A percentile compares a stretch with the other conserved stretches of the same genome.
These are phyloP conservation scores for Xiphias gladius DNA, from an alignment of 2,113 vertebrate genomes.

Conservation along the genomic window DNA sequence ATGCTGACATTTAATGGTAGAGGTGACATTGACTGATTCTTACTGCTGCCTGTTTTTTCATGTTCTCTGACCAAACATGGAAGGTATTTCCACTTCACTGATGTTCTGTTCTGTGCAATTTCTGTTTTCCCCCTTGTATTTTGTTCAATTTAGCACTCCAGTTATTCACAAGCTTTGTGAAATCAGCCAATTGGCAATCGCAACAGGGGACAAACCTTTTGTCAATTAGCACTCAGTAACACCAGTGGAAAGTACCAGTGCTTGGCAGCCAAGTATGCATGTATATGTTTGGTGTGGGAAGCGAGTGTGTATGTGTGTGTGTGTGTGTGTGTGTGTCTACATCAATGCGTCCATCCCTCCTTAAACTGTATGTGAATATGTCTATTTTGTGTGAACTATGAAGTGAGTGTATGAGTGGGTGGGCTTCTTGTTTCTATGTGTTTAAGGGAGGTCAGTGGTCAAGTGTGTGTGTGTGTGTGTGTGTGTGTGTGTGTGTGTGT, in stretches of 20 bases:
- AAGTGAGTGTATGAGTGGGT: conserved; percentile 26
- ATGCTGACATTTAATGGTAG: conserved; percentile 7
- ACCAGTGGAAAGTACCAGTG: conserved; percentile 46
- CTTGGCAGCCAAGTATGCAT: conserved; percentile 33
- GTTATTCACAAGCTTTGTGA: conserved; percentile 52
- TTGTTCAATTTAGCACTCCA: conserved; percentile 18
- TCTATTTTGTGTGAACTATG: conserved; percentile 12
- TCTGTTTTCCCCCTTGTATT: neutral
- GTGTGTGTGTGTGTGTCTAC: conserved; percentile 6
- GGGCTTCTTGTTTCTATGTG: neutral
- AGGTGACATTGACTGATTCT: conserved; percentile 26
- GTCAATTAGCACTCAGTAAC: conserved; percentile 64
- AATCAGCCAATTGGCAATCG: conserved; percentile 59
- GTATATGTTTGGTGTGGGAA: conserved; percentile 3
- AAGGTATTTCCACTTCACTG: conserved; percentile 17
- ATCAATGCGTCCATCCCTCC: no score
- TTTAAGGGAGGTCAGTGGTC: conserved; percentile 43
- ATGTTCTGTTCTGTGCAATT: neutral
- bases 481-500: neutral
- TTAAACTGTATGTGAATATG: neutral
- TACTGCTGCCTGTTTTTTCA: neutral
- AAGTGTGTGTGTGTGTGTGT: conserved; percentile 1
- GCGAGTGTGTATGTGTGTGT: neutral
- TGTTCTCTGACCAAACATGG: conserved; percentile 11
- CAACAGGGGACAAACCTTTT: conserved; percentile 58